Conservation (phyloP, 2,888 invertebrate species). For the Eumacrocentrus americanus region DNA sequence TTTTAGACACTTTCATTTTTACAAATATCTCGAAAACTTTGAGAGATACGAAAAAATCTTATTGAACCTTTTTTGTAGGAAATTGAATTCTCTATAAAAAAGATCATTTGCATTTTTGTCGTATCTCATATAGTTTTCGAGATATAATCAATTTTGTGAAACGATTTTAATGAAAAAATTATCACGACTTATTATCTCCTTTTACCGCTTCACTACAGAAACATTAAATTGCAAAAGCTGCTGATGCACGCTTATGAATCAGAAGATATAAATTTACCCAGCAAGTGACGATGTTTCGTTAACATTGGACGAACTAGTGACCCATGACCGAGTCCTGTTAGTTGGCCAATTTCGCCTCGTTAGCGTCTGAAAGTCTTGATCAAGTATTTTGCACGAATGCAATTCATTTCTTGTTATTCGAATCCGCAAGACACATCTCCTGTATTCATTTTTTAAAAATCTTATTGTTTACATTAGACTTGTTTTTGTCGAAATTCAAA, state of each 20-base stretch:
- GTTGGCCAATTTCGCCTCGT: conserved; percentile 38
- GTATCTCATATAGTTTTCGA: no score
- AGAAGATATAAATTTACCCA: neutral
- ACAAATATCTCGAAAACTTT: no score
- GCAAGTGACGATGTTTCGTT: conserved; percentile 25
- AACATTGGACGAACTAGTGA: conserved; percentile 25
- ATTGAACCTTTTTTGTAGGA: no score
- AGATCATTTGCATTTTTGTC: no score
- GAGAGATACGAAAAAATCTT: no score
- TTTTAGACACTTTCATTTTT: neutral
- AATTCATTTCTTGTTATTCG: neutral
- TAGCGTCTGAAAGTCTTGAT: conserved; percentile 21
- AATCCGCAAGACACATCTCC: neutral
- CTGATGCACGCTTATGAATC: no score
- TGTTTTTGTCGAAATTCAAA: conserved; percentile 8
- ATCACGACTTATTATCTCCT: no score
- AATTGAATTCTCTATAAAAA: no score
- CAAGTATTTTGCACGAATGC: neutral
- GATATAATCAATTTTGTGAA: no score
- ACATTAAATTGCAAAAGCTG: no score
- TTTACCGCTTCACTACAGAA: no score
- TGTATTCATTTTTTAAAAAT: neutral
- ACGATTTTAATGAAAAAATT: no score
- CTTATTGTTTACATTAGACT: neutral
- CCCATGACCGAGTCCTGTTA: conserved; percentile 29